Evolutionary conservation across 2,113 vertebrate genomes (phyloP).

Genomic region (Felis catus): F.catus_Fca126_mat1.0 CM031412.1:30718001-30718500

Average conservation of each 20-base stretch:
- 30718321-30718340: neutral
- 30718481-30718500: constrained; percentile 57
- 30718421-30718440: constrained; percentile 50
- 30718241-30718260: neutral
- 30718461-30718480: constrained; percentile 63
- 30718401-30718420: constrained; percentile 53
- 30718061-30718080: neutral
- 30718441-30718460: constrained; percentile 17
- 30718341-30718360: neutral
- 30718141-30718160: neutral
- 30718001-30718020: neutral
- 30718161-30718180: neutral
- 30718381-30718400: constrained; percentile 19
- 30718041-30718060: neutral
- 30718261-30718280: neutral
- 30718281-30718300: neutral
- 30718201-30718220: neutral
- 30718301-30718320: neutral
- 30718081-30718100: neutral
- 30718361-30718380: constrained; percentile 10
- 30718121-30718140: neutral
- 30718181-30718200: neutral
- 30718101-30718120: neutral
- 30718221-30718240: neutral
- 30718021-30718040: neutral